phyloP scores from a whole-genome alignment of 2,888 invertebrate species.

The Terebella lapidaria region DNA sequence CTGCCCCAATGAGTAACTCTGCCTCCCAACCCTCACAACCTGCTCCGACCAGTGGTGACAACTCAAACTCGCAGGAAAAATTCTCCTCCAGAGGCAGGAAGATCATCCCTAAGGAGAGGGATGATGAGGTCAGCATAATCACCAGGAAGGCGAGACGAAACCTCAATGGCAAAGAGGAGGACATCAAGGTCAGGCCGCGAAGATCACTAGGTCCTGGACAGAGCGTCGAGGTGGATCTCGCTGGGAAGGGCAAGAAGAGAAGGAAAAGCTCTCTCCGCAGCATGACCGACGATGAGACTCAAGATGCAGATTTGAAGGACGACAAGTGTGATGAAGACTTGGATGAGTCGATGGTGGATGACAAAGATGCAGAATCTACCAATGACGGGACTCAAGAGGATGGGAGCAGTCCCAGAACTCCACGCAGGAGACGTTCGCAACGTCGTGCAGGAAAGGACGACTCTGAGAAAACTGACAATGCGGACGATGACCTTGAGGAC shows the following conservation, averaged over 20 bases:
- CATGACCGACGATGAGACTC: slow-evolving; percentile 22
- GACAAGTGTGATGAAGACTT: slow-evolving; percentile 19
- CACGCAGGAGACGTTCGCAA: neutral
- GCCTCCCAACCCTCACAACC: neutral
- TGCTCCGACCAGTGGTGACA: neutral
- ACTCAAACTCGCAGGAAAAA: neutral
- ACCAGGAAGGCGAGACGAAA: slow-evolving; percentile 6
- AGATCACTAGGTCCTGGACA: neutral
- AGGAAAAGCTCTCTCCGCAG: slow-evolving; percentile 2
- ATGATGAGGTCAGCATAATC: slow-evolving; percentile 13
- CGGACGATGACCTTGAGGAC: neutral
- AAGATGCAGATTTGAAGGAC: slow-evolving; percentile 32
- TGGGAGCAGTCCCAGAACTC: neutral
- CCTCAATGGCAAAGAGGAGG: neutral
- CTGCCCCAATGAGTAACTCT: too few species aligned
- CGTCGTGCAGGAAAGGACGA: neutral
- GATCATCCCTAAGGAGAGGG: slow-evolving; percentile 22
- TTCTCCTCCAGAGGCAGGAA: slow-evolving; percentile 19
- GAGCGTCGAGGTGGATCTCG: neutral
- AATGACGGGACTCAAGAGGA: neutral
- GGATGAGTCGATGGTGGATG: neutral
- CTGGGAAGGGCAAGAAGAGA: neutral
- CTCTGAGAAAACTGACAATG: neutral
- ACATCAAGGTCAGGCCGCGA: neutral
- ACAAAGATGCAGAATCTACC: neutral